Evolutionary conservation across 1,140 invertebrate genomes (phyloP), one percentile per base, ranked within the genome.

Genomic region (Magallana angulata): DNA sequence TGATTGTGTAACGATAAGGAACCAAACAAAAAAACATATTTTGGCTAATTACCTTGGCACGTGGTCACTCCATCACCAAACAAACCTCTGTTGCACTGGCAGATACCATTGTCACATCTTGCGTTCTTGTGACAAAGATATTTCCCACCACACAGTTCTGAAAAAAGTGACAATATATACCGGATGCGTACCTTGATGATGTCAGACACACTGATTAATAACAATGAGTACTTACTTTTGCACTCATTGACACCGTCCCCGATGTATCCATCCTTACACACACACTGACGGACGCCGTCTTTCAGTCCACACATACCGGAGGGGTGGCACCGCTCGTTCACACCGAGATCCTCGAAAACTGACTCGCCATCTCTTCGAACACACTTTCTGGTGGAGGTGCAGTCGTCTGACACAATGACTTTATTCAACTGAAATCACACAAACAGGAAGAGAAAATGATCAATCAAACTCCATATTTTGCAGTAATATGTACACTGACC

Each of bases 181-280:
- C 36, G 36, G 36, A 5, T 48, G 36, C 5, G 36, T 48, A 4
- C 36, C 14, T 64, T 14, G 62, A 64, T 64, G 36, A 48, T 48
- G 36, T 48, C 68, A 11, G 36, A 30, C 24, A 71, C 11, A 36
- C 11, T 80, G 18, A 58, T 14, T 11, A 59, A 56, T 60, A 6
- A 60, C 81, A 36, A 59, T 48, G 14, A 12, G 18, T n/a, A n/a
- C 85, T n/a, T 87, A 89, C 88, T 62, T 68, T 57, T 64, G 30
- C 88, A 89, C 36, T 84, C 36, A 12, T 87, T 83, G 18, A 89
- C 71, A 3, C 90, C 90, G 64, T 90, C 90, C 30, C 90, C 90
- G 58, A 76, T 16, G 81, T 58, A 90, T 1, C 88, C 88, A 56
- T 87, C 80, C 24, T 76, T 82, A 81, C 90, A 90, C 14, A 84